A percentile compares a stretch with the other conserved stretches of the same genome.
phyloP scores from a whole-genome alignment of 1,140 invertebrate genomes.

The Drosophila ambigua region DNA sequence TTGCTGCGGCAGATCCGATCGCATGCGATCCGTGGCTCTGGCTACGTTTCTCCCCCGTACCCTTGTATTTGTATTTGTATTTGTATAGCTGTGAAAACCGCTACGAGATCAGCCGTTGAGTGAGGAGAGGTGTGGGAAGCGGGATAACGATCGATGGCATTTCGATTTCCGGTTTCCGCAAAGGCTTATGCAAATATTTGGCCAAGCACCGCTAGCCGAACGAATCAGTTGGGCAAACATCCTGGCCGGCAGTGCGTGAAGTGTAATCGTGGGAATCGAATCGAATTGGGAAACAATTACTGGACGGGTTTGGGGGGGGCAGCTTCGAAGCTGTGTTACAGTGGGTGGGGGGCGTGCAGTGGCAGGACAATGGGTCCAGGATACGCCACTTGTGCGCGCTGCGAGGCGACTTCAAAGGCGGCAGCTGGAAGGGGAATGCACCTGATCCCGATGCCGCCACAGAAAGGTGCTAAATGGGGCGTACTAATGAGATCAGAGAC shows the following conservation, averaged over 20 bases:
- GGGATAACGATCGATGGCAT: not conserved
- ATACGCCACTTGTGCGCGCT: conserved; percentile 27
- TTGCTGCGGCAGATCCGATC: conserved; percentile 12
- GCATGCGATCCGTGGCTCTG: not conserved
- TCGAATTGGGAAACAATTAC: conserved; percentile 37
- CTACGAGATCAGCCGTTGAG: conserved; percentile 23
- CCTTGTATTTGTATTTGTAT: conserved; percentile 16
- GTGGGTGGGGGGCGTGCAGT: conserved; percentile 29
- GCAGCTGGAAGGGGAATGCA: conserved; percentile 19
- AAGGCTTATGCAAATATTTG: conserved; percentile 73
- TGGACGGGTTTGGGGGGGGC: not conserved
- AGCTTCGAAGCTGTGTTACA: no score
- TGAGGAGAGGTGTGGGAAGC: conserved; percentile 30
- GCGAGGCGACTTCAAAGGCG: conserved; percentile 44
- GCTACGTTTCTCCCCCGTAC: not conserved
- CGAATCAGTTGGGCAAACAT: conserved; percentile 14
- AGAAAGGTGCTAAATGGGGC: conserved; percentile 83
- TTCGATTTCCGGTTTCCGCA: conserved; percentile 62
- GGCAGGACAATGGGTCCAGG: conserved; percentile 15
- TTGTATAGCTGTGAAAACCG: conserved; percentile 67
- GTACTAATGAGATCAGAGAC: conserved; percentile 80
- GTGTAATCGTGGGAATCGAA: conserved; percentile 30
- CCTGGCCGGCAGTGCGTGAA: conserved; percentile 15
- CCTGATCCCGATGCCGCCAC: conserved; percentile 45
- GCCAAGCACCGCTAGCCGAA: conserved; percentile 16